Base-by-base conservation (phyloP, 2,888 invertebrate genomes). In the Cantharis flavilabris region DNA sequence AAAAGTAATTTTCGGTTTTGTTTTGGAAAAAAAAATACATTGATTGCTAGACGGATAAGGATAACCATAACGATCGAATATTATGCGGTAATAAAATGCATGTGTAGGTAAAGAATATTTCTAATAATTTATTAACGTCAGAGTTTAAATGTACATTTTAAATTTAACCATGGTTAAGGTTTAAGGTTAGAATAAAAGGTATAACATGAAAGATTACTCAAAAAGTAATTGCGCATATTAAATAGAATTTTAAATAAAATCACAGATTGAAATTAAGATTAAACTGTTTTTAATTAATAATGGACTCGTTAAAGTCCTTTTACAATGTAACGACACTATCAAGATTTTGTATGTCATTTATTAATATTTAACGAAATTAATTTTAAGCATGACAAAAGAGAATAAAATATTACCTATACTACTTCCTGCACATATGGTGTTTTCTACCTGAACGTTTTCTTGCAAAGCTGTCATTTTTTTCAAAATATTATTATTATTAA, bases 241-340 rank as follows among this genome's bases (percentile, higher is more conserved):
- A 75, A 70, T 75, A 70, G 75, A 75, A 72, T 75, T n/a, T 49
- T 49, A 49, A 49, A 82, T 81, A 82, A 85, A 86, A 86, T 86
- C 85, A 85, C 86, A 87, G 87, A 87, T 87, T 85, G 85, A 86
- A 86, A 87, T 87, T 87, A 86, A 87, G 87, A 87, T 87, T 86
- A 85, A 82, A 80, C 73, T 79, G 82, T 82, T 79, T 82, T 83
- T 86, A 87, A 88, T 87, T 88, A 88, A 87, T 87, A 87, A 85
- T 84, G 84, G 83, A 84, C 86, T 86, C 83, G 86, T 87, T 87
- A 84, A 82, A 81, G 79, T 79, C 80, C 84, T 86, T 79, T 83
- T 87, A 87, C 86, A 86, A 86, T 84, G 83, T 86, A 87, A 86
- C 85, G 86, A 86, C 86, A 87, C 84, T 86, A 87, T 86, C 87